Evolutionary conservation across 2,113 vertebrate genomes (phyloP), one percentile per base, ranked within the genome.

Genomic region (Zosterops hypoxanthus): DNA sequence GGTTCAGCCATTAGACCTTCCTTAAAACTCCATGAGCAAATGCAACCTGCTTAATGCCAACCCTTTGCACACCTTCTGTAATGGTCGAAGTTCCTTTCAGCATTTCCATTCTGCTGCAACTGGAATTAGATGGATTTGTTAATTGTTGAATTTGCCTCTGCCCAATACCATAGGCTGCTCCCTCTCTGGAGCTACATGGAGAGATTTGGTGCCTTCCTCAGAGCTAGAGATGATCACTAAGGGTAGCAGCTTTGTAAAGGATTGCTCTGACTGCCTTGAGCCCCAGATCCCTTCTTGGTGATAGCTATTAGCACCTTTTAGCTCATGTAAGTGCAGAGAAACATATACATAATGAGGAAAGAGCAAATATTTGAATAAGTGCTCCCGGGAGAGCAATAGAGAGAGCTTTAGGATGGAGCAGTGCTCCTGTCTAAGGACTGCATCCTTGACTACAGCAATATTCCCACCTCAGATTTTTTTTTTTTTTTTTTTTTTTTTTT

Each of bases 101-200:
- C 3, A 2, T 78, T 46, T 46, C 65, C 64, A 46, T 59, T 23
- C 23, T 75, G 13, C 85, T 79, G 65, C 65, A 71, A 12, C 15
- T 55, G 39, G 33, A 86, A 57, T 25, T 33, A 59, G 28, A 77
- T 29, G 34, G 36, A 55, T 78, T n/a, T 66, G 26, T 50, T 41
- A 52, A 39, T 55, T 75, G 29, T 36, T 46, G 31, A 44, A 44
- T 73, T 33, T 39, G 24, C 11, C 16, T 70, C 55, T 83, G 20
- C 29, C 28, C 1, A 4, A 3, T 31, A 5, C 19, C 31, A 28
- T 1, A 12, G 24, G 20, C 50, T 25, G 7, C 19, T 75, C 5
- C 17, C 11, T 80, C 39, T 52, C 57, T 42, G 63, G 36, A 66
- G 42, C 24, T 39, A 4, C 10, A 1, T 9, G 26, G n/a, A 46